Percentiles rank a stretch among this genome's conserved stretches.
Conservation (phyloP, 1,140 invertebrate genomes). For the Ceratina australensis region DNA sequence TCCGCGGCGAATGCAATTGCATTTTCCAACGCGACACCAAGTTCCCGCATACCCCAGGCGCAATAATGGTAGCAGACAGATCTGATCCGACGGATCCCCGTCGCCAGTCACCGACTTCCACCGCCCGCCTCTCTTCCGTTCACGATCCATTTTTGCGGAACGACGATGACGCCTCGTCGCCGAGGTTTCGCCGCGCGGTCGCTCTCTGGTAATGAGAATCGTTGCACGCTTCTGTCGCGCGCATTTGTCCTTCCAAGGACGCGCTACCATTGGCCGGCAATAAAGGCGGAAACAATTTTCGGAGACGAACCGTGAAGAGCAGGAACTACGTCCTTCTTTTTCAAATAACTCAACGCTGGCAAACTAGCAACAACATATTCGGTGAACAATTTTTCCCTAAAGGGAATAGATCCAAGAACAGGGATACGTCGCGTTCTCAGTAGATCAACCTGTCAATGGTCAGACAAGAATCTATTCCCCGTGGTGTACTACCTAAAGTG, state of each 20-base stretch:
- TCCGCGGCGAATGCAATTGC: conserved; percentile 23
- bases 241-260: background rate
- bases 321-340: background rate
- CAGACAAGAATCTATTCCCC: too few species aligned
- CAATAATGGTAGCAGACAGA: conserved; percentile 36
- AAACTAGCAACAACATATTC: too few species aligned
- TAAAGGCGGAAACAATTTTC: background rate
- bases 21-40: conserved; percentile 30
- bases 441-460: too few species aligned
- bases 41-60: conserved; percentile 1
- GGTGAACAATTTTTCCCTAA: too few species aligned
- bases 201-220: conserved; percentile 38
- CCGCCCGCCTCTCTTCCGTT: conserved; percentile 33
- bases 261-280: background rate
- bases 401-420: too few species aligned
- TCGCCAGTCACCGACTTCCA: conserved; percentile 37
- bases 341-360: background rate
- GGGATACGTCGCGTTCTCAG: too few species aligned
- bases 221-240: conserved; percentile 29
- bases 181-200: conserved; percentile 24
- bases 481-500: too few species aligned
- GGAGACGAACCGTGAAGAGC: too few species aligned
- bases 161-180: conserved; percentile 43
- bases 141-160: conserved; percentile 56
- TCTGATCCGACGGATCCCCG: conserved; percentile 21